Conservation (phyloP, 2,888 invertebrate species). For the Tachina fera region DNA sequence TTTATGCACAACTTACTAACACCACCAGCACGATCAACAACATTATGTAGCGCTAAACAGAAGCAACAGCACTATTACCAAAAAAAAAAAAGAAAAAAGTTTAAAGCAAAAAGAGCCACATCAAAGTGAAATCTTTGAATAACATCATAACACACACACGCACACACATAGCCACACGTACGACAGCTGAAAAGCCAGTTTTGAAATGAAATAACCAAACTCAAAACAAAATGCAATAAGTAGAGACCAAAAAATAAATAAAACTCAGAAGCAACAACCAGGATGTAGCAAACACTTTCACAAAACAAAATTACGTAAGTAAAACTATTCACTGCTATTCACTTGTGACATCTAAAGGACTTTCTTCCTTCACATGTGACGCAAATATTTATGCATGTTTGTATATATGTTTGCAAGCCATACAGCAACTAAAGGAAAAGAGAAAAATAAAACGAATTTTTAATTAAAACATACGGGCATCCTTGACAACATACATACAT, state of each 20-base stretch:
- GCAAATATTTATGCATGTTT: conserved; percentile 12
- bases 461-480: conserved; percentile 59
- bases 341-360: conserved; percentile 17
- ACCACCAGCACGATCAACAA: conserved; percentile 18
- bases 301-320: background rate
- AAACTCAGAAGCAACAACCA: conserved; percentile 9
- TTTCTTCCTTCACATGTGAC: conserved; percentile 1
- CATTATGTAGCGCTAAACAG: background rate
- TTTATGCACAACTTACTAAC: conserved; percentile 23
- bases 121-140: conserved; percentile 48
- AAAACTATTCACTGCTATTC: conserved; percentile 4
- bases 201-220: conserved; percentile 14
- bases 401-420: background rate
- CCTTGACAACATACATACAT: background rate
- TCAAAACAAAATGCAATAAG: conserved; percentile 15
- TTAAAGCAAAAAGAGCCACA: conserved; percentile 17
- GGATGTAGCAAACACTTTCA: background rate
- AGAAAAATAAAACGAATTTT: background rate
- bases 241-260: background rate
- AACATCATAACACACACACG: conserved; percentile 14
- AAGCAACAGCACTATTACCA: background rate
- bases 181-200: conserved; percentile 28
- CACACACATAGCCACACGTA: background rate
- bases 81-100: background rate
- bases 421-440: background rate